Evolutionary conservation across 1,140 invertebrate genomes (phyloP).

Genomic region (Drosophila nasuta): DNA sequence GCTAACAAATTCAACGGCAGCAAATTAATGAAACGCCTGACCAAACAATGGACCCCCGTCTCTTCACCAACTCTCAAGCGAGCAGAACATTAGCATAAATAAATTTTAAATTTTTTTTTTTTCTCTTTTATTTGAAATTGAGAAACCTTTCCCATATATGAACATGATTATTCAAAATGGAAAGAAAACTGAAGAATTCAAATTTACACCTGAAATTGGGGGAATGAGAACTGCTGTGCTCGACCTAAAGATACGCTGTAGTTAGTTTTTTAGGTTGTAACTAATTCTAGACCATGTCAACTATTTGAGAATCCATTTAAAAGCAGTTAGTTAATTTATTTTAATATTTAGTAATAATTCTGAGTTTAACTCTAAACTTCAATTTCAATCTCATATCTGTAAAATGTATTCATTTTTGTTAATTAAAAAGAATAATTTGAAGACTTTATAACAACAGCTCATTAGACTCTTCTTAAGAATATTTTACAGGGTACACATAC

Average conservation of each 20-base stretch:
- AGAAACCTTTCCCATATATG: conserved; percentile 23
- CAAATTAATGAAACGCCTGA: conserved; percentile 62
- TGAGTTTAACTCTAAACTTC: no score
- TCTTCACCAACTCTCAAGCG: background rate
- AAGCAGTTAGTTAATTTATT: no score
- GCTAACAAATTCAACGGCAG: conserved; percentile 61
- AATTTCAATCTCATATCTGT: no score
- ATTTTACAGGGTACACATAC: background rate
- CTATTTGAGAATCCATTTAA: no score
- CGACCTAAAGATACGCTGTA: background rate
- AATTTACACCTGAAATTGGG: conserved; percentile 29
- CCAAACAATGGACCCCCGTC: conserved; percentile 30
- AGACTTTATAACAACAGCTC: background rate
- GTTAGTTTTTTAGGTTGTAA: no score
- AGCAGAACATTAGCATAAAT: conserved; percentile 66
- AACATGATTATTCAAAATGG: conserved; percentile 59
- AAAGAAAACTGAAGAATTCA: conserved; percentile 30
- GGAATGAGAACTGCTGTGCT: conserved; percentile 17
- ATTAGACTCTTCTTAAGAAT: background rate
- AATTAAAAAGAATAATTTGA: background rate
- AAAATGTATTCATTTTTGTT: background rate
- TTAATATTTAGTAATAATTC: no score
- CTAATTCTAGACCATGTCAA: no score
- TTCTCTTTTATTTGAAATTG: background rate
- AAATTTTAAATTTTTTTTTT: conserved; percentile 44